Conservation (phyloP, 2,113 vertebrate species). For the Meleagris gallopavo region DNA sequence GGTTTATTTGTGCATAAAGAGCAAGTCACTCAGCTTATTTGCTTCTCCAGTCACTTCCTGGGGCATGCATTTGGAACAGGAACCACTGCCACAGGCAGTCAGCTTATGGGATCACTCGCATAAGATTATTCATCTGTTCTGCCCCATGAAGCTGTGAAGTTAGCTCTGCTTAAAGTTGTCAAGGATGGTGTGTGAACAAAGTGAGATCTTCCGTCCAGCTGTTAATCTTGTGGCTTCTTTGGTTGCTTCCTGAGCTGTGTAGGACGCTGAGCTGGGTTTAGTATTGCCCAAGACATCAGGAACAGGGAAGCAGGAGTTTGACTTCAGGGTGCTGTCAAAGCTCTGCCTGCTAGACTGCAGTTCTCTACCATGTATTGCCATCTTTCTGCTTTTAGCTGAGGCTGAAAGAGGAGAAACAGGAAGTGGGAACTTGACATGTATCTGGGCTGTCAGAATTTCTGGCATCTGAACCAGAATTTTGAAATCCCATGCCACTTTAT, state of each 20-base stretch:
- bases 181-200: not conserved
- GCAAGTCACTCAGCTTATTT: not conserved
- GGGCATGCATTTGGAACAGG: not conserved
- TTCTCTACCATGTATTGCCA: not conserved
- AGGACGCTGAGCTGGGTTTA: not conserved
- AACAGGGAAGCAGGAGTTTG: not conserved
- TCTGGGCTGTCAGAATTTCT: slow-evolving; percentile 3
- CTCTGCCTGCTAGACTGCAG: not conserved
- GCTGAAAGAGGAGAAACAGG: not conserved
- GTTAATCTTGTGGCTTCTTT: not conserved
- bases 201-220: not conserved
- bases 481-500: not conserved
- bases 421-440: not conserved
- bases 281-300: not conserved
- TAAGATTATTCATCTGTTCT: not conserved
- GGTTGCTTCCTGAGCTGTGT: not conserved
- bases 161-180: not conserved
- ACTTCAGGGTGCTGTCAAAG: not conserved
- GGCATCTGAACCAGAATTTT: not conserved
- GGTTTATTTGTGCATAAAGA: not conserved
- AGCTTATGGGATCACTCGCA: not conserved
- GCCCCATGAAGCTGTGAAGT: not conserved
- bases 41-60: not conserved
- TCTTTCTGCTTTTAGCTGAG: slow-evolving; percentile 18
- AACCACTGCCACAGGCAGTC: not conserved